Base-by-base conservation (phyloP, 2,888 invertebrate genomes). In the Callyntrura guangdongensis region DNA sequence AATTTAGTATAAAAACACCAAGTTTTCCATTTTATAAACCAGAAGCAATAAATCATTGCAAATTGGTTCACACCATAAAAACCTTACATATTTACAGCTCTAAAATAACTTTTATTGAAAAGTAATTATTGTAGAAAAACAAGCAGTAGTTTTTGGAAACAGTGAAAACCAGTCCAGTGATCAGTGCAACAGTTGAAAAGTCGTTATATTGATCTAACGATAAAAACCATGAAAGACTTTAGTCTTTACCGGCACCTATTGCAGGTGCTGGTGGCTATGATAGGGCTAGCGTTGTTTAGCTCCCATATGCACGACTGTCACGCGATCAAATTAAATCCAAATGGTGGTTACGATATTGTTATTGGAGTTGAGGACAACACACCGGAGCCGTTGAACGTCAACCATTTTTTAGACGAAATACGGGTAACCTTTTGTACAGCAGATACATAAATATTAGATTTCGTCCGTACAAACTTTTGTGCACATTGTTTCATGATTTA, bases 281-380 rank as follows among this genome's bases (percentile, higher is more conserved):
- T 59, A 14, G 25, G 45, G 17, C 17, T 47, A 83, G 67, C 8
- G 11, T 8, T 53, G 20, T 59, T 77, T 36, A 72, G 47, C 25
- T 22, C 17, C 74, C 83, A 22, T 14, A 56, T 8, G 4, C 17
- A 61, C 47, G n/a, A 25, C 8, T 74, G 61, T 72, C 5, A 45
- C 0, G 90, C 87, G 22, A 83, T 92, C 9, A 47, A 69, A 45
- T 27, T 93, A 27, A 83, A 89, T 25, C 11, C 83, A 20, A 72
- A 92, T 64, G 94, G 94, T 3, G 94, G 93, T 5, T 94, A 94
- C 67, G 88, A 92, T 49, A 69, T 94, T 22, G 90, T 93, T 0
- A 64, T 94, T 8, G 94, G 92, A 0, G 67, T 94, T 14, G 92
- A 93, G 17, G 83, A 91, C 20, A 61, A 86, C n/a, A 87, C 91